phyloP scores from a whole-genome alignment of 2,888 invertebrate genomes.

The Metellina segmentata region DNA sequence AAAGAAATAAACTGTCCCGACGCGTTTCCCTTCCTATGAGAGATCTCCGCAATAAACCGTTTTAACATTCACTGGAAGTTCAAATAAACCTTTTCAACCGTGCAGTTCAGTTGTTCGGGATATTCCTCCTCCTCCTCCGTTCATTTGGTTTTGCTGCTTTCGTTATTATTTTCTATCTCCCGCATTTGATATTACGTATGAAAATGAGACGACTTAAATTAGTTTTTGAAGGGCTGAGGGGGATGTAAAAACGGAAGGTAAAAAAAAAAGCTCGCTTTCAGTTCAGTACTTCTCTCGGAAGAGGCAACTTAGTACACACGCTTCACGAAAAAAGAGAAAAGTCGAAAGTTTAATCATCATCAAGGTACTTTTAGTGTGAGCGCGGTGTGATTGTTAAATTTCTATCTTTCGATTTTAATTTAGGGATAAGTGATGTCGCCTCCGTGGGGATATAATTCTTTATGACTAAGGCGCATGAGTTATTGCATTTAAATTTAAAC shows the following conservation, averaged over 20 bases:
- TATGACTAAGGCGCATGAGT: too few species aligned
- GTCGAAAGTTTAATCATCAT: not conserved
- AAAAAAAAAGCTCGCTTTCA: not conserved
- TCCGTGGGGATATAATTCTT: too few species aligned
- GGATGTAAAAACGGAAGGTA: not conserved
- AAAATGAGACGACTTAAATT: constrained; percentile 65
- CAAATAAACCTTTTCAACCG: constrained; percentile 57
- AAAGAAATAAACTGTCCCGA: constrained; percentile 59
- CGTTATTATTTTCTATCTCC: not conserved
- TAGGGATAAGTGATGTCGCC: not conserved
- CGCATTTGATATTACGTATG: constrained; percentile 22
- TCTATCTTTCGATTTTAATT: not conserved
- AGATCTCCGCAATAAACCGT: constrained; percentile 52
- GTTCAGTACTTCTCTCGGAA: not conserved
- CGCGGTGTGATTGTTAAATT: not conserved
- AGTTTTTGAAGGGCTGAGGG: constrained; percentile 48
- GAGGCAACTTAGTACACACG: not conserved
- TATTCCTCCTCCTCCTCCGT: constrained; percentile 1
- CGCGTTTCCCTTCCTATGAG: constrained; percentile 43
- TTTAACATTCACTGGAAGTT: constrained; percentile 54
- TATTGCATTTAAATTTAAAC: too few species aligned
- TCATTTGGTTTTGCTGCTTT: not conserved
- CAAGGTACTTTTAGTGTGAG: not conserved
- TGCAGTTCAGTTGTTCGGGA: constrained; percentile 1
- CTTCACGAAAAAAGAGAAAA: not conserved